These are phyloP conservation scores for Drosophila nigromelanica DNA, from an alignment of 1,140 invertebrate genomes.

Conservation along the genomic window DNA sequence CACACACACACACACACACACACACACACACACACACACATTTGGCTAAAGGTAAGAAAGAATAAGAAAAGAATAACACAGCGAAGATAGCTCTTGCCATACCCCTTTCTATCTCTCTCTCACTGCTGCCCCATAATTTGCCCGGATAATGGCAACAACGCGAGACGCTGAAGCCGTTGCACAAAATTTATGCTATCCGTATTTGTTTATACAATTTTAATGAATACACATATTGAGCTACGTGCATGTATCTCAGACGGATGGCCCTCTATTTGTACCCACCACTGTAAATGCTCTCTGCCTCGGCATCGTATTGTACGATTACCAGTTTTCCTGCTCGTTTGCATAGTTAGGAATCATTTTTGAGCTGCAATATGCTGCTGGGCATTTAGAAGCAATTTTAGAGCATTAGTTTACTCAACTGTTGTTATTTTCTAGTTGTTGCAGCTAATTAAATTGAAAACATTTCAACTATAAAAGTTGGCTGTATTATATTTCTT, in stretches of 20 bases:
- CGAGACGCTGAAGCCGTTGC: conserved; percentile 49
- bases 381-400: conserved; percentile 28
- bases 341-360: conserved; percentile 20
- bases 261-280: neutral
- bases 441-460: neutral
- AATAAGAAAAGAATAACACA: conserved; percentile 61
- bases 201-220: conserved; percentile 83
- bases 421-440: neutral
- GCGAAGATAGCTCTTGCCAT: conserved; percentile 44
- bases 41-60: conserved; percentile 45
- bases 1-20: conserved; percentile 4
- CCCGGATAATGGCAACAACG: conserved; percentile 25
- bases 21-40: conserved; percentile 23
- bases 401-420: neutral
- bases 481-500: neutral
- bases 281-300: neutral
- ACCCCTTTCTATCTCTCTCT: neutral
- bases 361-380: conserved; percentile 14
- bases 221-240: conserved; percentile 67
- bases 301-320: conserved; percentile 32
- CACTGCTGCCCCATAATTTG: conserved; percentile 5
- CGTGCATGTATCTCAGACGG: conserved; percentile 14
- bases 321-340: conserved; percentile 2
- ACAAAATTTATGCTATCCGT: conserved; percentile 69
- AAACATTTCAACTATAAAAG: neutral